phyloP scores from a whole-genome alignment of 2,888 invertebrate species.

The Ferrisia virgata region DNA sequence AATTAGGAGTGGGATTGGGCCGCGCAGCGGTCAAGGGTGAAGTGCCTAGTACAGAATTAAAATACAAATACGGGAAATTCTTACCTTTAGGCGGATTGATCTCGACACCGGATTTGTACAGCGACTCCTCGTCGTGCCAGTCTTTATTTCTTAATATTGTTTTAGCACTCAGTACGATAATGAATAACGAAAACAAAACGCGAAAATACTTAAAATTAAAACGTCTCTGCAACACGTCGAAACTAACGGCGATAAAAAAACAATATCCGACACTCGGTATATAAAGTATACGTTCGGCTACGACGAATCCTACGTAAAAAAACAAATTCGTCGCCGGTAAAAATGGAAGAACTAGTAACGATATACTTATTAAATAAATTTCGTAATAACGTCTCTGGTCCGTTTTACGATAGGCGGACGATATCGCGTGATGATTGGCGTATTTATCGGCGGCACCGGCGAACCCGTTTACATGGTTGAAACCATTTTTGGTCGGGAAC shows the following conservation, averaged over 20 bases:
- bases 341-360: constrained; percentile 84
- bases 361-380: constrained; percentile 53
- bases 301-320: constrained; percentile 97
- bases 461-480: neutral
- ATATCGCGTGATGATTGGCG: neutral
- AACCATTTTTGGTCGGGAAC: neutral
- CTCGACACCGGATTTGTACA: constrained; percentile 84
- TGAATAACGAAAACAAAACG: constrained; percentile 57
- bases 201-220: constrained; percentile 39
- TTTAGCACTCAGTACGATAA: constrained; percentile 67
- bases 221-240: constrained; percentile 54
- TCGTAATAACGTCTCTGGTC: constrained; percentile 15
- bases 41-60: too few relatives aligned
- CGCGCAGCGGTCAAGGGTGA: too few relatives aligned
- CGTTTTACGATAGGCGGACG: neutral
- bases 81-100: constrained; percentile 98
- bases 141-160: constrained; percentile 82
- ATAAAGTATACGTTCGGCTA: constrained; percentile 93
- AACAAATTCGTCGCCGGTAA: constrained; percentile 93
- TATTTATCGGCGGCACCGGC: neutral
- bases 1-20: too few relatives aligned
- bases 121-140: constrained; percentile 89
- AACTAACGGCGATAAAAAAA: constrained; percentile 76
- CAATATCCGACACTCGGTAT: constrained; percentile 95
- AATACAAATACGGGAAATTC: constrained; percentile 48